Evolutionary conservation across 92 coral and sea anemone genomes (phyloP), one percentile per base, ranked within the genome.

Genomic region (Epizoanthus stellaris): DNA sequence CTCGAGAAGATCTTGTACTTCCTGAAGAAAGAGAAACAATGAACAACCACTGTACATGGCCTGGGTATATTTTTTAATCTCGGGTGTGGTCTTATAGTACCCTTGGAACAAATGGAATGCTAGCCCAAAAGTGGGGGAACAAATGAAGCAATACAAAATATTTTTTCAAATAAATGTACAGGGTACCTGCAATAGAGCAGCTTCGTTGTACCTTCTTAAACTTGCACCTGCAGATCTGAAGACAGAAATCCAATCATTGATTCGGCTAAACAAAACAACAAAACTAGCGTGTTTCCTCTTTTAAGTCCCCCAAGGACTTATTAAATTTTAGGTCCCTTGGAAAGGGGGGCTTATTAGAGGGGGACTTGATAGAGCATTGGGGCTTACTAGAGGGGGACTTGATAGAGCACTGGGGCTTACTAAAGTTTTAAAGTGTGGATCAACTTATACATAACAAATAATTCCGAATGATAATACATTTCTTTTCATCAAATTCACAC

Each of bases 151-250:
- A 38, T 25, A 3, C 16, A 30, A 53, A 53, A 53, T 15, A 3
- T 43, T 47, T 47, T 5, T 45, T 6, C 52, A 45, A 45, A 30
- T 30, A 45, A 45, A 9, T 9, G 57, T 67, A 36, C 30, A 39
- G 17, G 1, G 30, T 4, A 95, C 98, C 95, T 96, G 99, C 34
- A 92, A 76, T 62, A 96, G 86, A 25, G 99, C 99, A 82, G 98
- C 93, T 89, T 96, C 99, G 70, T 96, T 96, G 84, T 96, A 80
- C 42, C 99, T 87, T 43, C 99, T 85, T 25, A 96, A 85, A 86
- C 92, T 94, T 21, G 99, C 99, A 25, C 99, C 99, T 45, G 99
- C 99, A 64, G 99, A 96, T 83, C 99, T 81, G 23, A 23, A 4
- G 19, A 21, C 60, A 47, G 58, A 66, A 76, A 86, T 45, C 11